Base-by-base conservation (phyloP, 2,888 invertebrate species). In the Megalurothrips usitatus region DNA sequence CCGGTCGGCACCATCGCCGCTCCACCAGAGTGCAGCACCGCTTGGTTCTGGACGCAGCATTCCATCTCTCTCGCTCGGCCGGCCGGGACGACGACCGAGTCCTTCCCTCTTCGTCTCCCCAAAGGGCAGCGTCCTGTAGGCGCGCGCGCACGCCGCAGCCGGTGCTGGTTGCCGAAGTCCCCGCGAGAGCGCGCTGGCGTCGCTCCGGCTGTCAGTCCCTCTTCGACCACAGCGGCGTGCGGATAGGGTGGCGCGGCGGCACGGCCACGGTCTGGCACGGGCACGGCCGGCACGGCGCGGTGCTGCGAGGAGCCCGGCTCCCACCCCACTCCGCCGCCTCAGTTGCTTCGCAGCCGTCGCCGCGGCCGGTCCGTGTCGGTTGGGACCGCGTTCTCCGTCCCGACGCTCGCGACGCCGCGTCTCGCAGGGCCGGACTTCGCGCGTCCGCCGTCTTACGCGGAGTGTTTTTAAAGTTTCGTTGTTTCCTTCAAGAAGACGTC, bases 341-440 rank as follows among this genome's bases (percentile, higher is more conserved):
- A 75, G 68, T 75, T 75, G 68, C 23, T 26, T 26, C 68, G 23
- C 23, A 23, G 68, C 68, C 68, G 68, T 75, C 68, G 68, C 26
- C 12, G 68, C 68, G 68, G 68, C 68, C 68, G 68, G 68, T 75
- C 26, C 68, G 68, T 75, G 68, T 75, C 68, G 68, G 26, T 26
- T 26, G 68, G 23, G 68, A 26, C 68, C 68, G 68, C 26, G 68
- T 12, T 9, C 19, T 58, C 26, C 68, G 58, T 43, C 34, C 34
- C 58, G 58, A 58, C 58, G 68, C 23, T 75, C 68, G 68, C 68
- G 68, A 26, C 26, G 11, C 23, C n/a, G 68, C 68, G 68, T 23
- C 68, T 11, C 68, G 68, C 23, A 10, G 68, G 23, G 26, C 12
- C 23, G 26, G 34, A 43, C 68, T 8, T 26, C 26, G 68, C 68